Evolutionary conservation across 2,113 vertebrate species (phyloP).

Genomic region (Isichthys henryi): DNA sequence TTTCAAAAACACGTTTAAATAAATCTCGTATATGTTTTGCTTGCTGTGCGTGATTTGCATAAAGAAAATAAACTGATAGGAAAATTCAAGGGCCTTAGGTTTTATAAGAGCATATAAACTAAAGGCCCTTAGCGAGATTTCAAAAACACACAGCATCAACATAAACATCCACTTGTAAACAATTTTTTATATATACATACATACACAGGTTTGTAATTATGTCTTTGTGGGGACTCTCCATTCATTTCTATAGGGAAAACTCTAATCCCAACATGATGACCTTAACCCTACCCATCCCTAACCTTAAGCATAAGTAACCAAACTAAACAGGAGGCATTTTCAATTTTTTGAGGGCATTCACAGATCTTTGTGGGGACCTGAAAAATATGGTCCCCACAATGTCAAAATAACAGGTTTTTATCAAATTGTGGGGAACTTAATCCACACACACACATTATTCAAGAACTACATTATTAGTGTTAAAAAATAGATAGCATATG

Average conservation of each 20-base stretch:
- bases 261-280: too few species aligned
- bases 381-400: too few species aligned
- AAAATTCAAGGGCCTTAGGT: conserved; percentile 36
- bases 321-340: too few species aligned
- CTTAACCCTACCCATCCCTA: too few species aligned
- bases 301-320: too few species aligned
- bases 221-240: too few species aligned
- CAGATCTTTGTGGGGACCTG: too few species aligned
- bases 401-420: too few species aligned
- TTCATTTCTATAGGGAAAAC: too few species aligned
- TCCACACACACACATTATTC: conserved; percentile 26
- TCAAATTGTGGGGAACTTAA: too few species aligned
- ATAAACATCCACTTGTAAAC: conserved; percentile 28
- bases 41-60: conserved; percentile 39
- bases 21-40: conserved; percentile 20
- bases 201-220: too few species aligned
- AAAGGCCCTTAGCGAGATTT: conserved; percentile 24
- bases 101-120: conserved; percentile 20
- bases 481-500: conserved; percentile 24
- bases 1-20: conserved; percentile 36
- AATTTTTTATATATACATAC: conserved; percentile 36
- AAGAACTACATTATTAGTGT: conserved; percentile 38
- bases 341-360: too few species aligned
- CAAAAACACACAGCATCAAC: conserved; percentile 18
- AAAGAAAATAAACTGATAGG: conserved; percentile 38